Base-by-base conservation (phyloP, 2,113 vertebrate genomes). In the Polyodon spathula region DNA sequence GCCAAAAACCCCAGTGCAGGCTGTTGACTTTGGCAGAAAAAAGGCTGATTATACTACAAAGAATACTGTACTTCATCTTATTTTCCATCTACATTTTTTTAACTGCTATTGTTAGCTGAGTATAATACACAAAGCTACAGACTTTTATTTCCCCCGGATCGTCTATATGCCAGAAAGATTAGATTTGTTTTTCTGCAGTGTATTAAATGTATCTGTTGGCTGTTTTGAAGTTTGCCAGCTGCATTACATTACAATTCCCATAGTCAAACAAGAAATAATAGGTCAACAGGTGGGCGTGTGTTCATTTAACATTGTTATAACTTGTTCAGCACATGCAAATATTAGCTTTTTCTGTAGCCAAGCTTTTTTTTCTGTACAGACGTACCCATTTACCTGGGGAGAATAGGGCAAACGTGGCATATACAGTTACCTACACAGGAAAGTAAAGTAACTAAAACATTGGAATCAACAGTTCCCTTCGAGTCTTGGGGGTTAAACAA, bases 1-100 rank as follows among this genome's bases (percentile, higher is more conserved):
- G 73, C 73, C 75, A 78, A 74, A 71, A 58, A 60, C 63, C 66
- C 66, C 54, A 66, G 65, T 60, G 71, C 64, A 67, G 66, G 66
- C 59, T 60, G 60, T 71, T 71, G 65, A 37, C 59, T 62, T 50
- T 50, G n/a, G 48, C 62, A 40, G 63, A 37, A 56, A 12, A 4
- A 40, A 11, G 63, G 58, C 59, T 60, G 55, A 62, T 62, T 53
- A 38, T 44, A 15, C 15, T 4, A 12, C 60, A 58, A 55, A 66
- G 66, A 66, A 59, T 37, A 63, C 64, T 50, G 60, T 40, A 27
- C 27, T 27, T 27, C 27, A 27, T 27, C 27, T 48, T 8, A n/a
- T 40, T 14, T 44, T 58, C 15, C 53, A 55, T 62, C 48, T 59
- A 40, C 59, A 60, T 48, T 17, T 27, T 15, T 63, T 8, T 48